Percentiles rank a stretch among this genome's conserved stretches.
Conservation (phyloP, 2,113 vertebrate genomes). For the Corythoichthys haematopterus region DNA sequence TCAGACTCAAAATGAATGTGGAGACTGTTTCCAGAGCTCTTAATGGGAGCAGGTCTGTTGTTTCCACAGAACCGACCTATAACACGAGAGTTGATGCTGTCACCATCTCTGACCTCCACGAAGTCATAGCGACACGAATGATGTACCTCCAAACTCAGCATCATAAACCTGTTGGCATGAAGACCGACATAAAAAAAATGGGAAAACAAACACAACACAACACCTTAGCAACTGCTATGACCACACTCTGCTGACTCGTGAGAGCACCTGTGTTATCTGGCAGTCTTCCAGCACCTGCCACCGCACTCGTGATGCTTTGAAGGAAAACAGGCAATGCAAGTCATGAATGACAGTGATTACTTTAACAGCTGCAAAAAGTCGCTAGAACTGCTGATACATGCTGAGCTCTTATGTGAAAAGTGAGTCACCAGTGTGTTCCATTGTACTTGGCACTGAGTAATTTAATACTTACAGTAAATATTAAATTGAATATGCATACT, state of each 20-base stretch:
- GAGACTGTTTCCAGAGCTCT: slow-evolving; percentile 81
- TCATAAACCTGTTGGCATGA: slow-evolving; percentile 79
- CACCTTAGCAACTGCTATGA: not conserved
- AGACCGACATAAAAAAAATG: not conserved
- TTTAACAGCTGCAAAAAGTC: slow-evolving; percentile 10
- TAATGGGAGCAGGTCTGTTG: slow-evolving; percentile 79
- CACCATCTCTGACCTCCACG: slow-evolving; percentile 88
- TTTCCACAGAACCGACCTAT: slow-evolving; percentile 93
- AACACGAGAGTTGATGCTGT: slow-evolving; percentile 79
- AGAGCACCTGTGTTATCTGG: slow-evolving; percentile 29
- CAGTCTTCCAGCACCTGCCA: slow-evolving; percentile 23
- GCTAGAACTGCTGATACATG: slow-evolving; percentile 13
- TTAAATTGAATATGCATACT: not conserved
- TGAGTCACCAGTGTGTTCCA: slow-evolving; percentile 17
- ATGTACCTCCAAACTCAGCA: slow-evolving; percentile 94
- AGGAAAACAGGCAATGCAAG: slow-evolving; percentile 20
- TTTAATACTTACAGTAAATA: not conserved
- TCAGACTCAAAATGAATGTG: slow-evolving; percentile 93
- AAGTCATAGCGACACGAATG: slow-evolving; percentile 95
- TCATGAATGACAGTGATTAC: slow-evolving; percentile 21
- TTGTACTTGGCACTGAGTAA: slow-evolving; percentile 3
- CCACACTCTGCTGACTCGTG: not conserved
- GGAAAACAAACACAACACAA: not conserved
- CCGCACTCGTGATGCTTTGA: slow-evolving; percentile 1
- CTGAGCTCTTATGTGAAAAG: slow-evolving; percentile 15